Conservation (phyloP, 2,113 vertebrate species). For the Camelus bactrianus region DNA sequence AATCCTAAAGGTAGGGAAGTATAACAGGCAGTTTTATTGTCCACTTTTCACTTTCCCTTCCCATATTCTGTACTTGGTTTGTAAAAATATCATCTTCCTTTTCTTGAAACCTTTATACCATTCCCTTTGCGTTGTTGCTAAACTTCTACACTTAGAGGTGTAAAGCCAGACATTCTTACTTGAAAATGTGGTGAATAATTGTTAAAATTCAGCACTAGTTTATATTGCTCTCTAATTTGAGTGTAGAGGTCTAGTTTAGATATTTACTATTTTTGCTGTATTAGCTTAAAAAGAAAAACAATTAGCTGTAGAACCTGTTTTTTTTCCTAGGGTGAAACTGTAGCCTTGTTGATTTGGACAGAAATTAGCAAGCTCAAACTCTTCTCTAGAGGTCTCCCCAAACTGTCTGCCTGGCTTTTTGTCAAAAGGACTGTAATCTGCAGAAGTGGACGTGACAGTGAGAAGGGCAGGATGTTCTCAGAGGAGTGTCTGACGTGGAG, state of each 20-base stretch:
- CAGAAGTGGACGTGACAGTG: background rate
- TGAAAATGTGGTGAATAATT: background rate
- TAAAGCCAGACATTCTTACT: background rate
- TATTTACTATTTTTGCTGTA: slow-evolving; percentile 13
- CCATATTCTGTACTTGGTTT: background rate
- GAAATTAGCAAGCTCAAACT: background rate
- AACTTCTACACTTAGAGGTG: background rate
- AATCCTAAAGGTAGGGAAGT: background rate
- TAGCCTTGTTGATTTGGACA: slow-evolving; percentile 19
- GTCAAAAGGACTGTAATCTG: background rate
- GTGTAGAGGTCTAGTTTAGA: slow-evolving; percentile 20
- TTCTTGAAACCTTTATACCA: background rate
- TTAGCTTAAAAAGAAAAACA: slow-evolving; percentile 20
- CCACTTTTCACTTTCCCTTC: background rate
- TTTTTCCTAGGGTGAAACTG: background rate
- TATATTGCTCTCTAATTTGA: background rate
- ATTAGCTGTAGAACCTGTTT: background rate
- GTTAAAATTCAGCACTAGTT: background rate
- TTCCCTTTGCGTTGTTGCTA: background rate
- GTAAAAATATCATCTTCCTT: background rate
- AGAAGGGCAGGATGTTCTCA: background rate
- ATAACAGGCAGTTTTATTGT: background rate
- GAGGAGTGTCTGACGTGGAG: background rate
- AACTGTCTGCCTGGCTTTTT: background rate
- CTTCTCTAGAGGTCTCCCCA: background rate